Conservation (phyloP, 1,140 invertebrate species). For the Aphelenchoides besseyi region DNA sequence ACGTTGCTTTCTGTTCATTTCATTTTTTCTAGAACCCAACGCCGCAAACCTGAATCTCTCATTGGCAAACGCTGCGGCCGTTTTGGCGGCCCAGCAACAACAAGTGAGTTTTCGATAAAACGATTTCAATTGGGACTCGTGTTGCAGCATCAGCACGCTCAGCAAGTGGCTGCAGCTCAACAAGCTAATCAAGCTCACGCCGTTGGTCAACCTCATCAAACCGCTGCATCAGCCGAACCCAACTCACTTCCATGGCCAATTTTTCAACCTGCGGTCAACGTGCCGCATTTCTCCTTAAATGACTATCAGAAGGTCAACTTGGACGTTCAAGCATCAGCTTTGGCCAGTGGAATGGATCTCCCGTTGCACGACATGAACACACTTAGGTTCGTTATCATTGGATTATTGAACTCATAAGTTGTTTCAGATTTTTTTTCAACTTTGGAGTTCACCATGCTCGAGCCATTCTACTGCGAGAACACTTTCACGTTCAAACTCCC, state of each 20-base stretch:
- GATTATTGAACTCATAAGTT: background rate
- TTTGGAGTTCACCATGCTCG: constrained; percentile 50
- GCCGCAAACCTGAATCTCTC: background rate
- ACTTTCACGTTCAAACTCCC: constrained; percentile 27
- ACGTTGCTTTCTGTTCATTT: background rate
- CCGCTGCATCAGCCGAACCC: background rate
- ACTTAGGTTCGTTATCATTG: constrained; percentile 25
- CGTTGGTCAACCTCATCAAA: background rate
- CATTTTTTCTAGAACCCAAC: background rate
- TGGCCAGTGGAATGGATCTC: constrained; percentile 51
- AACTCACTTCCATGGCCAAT: constrained; percentile 28
- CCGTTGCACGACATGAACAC: constrained; percentile 53
- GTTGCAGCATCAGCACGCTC: background rate
- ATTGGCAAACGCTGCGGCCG: background rate
- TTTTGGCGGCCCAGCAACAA: background rate
- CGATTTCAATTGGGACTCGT: no score
- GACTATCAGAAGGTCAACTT: constrained; percentile 50
- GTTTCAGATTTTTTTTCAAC: constrained; percentile 49
- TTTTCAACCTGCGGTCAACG: constrained; percentile 37
- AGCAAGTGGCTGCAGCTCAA: background rate
- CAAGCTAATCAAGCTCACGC: background rate
- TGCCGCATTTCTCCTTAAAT: constrained; percentile 47
- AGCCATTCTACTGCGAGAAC: constrained; percentile 43
- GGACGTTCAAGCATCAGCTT: constrained; percentile 39
- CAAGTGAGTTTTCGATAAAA: no score